phyloP scores from a whole-genome alignment of 2,113 vertebrate species.

The Rostratula benghalensis region DNA sequence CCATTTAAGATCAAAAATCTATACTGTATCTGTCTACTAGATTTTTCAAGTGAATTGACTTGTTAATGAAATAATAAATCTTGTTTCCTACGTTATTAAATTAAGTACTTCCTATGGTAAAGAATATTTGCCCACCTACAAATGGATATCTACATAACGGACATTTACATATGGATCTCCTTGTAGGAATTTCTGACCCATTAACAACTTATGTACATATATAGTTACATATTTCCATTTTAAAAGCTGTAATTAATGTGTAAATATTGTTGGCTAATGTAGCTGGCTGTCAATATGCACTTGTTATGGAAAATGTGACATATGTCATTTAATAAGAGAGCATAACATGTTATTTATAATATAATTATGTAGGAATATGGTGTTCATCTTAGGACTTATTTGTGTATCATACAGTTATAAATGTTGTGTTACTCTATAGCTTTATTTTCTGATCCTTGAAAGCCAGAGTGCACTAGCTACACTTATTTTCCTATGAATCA shows the following conservation, averaged over 20 bases:
- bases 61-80: conserved; percentile 5
- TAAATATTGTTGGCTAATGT: conserved; percentile 57
- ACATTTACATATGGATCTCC: not conserved
- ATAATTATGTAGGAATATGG: not conserved
- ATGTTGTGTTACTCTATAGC: not conserved
- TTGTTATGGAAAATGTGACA: conserved; percentile 30
- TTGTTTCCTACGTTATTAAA: not conserved
- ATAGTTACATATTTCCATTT: conserved; percentile 27
- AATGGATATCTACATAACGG: not conserved
- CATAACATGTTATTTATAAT: conserved; percentile 16
- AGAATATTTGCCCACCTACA: not conserved
- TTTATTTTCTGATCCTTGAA: not conserved
- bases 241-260: conserved; percentile 27
- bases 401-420: not conserved
- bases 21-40: not conserved
- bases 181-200: not conserved
- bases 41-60: not conserved
- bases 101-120: not conserved
- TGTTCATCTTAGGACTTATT: not conserved
- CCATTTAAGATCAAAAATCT: not conserved
- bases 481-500: not conserved
- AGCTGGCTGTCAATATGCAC: conserved; percentile 19
- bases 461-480: not conserved
- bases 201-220: not conserved
- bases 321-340: conserved; percentile 42